Percentiles rank a stretch among this genome's conserved stretches.
These are phyloP conservation scores for Odontocolon sp. DNA, from an alignment of 2,888 invertebrate species.

Conservation along the genomic window DNA sequence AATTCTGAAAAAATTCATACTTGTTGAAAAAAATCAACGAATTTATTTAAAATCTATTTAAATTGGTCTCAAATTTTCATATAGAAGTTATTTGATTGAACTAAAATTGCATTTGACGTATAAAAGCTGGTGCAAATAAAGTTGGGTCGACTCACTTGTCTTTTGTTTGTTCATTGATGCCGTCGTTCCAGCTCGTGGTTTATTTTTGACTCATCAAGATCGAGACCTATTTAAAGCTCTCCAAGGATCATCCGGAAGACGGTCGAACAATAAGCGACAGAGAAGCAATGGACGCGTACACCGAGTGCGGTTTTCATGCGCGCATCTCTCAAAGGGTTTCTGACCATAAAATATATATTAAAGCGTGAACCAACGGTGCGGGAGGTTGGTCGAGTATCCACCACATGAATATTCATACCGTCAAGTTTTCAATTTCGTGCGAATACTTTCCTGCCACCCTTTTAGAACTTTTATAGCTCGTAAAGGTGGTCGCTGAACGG, in stretches of 20 bases:
- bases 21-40: too few relatives aligned
- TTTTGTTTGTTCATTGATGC: too few relatives aligned
- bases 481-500: conserved; percentile 68
- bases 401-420: conserved; percentile 78
- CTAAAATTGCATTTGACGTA: too few relatives aligned
- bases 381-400: conserved; percentile 41
- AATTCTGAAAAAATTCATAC: too few relatives aligned
- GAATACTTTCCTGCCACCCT: conserved; percentile 75
- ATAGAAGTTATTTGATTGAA: too few relatives aligned
- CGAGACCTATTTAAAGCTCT: neutral
- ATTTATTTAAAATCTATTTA: too few relatives aligned
- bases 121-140: too few relatives aligned
- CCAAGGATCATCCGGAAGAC: neutral
- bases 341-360: conserved; percentile 78
- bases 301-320: conserved; percentile 32
- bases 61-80: too few relatives aligned
- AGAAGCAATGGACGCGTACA: neutral
- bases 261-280: neutral
- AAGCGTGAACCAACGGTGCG: conserved; percentile 62
- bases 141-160: too few relatives aligned
- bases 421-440: conserved; percentile 79
- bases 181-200: neutral
- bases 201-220: neutral
- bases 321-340: conserved; percentile 48
- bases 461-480: conserved; percentile 77